These are phyloP conservation scores for Rousettus madagascariensis DNA, from an alignment of 2,797 vertebrate species.

Conservation along the genomic window DNA sequence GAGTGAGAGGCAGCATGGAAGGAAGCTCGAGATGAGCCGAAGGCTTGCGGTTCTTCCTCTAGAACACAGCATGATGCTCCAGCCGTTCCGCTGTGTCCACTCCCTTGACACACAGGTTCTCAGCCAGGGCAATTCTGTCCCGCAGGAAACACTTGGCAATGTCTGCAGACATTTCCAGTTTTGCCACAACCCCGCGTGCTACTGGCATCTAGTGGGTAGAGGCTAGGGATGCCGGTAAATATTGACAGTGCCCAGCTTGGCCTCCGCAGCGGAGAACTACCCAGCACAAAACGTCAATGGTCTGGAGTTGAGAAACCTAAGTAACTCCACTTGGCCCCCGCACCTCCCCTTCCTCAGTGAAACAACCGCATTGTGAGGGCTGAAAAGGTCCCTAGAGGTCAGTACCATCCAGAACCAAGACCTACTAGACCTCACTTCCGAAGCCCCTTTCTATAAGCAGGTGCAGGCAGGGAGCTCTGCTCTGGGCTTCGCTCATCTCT, in stretches of 20 bases:
- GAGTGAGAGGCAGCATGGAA: not conserved
- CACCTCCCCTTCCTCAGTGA: too few species aligned
- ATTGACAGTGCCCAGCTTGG: rapidly evolving
- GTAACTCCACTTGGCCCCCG: too few species aligned
- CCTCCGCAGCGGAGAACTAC: not conserved
- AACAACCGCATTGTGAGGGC: not conserved
- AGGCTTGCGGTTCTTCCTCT: not conserved
- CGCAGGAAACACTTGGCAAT: not conserved
- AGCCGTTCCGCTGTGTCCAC: rapidly evolving
- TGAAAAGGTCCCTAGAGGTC: not conserved
- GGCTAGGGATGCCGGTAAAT: not conserved
- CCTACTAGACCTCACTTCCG: not conserved
- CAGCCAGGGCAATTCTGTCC: rapidly evolving
- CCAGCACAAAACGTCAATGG: not conserved
- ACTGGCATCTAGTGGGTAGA: not conserved
- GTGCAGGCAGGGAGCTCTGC: rapidly evolving
- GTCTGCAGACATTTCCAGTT: not conserved
- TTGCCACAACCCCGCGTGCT: not conserved
- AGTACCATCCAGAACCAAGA: not conserved
- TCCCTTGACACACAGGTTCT: not conserved
- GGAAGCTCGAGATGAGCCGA: not conserved
- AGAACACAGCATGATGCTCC: rapidly evolving
- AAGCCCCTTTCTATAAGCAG: rapidly evolving
- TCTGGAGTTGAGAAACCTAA: not conserved
- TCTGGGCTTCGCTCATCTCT: not conserved